Conservation (phyloP, 2,888 invertebrate genomes). For the Ochropleura plecta region DNA sequence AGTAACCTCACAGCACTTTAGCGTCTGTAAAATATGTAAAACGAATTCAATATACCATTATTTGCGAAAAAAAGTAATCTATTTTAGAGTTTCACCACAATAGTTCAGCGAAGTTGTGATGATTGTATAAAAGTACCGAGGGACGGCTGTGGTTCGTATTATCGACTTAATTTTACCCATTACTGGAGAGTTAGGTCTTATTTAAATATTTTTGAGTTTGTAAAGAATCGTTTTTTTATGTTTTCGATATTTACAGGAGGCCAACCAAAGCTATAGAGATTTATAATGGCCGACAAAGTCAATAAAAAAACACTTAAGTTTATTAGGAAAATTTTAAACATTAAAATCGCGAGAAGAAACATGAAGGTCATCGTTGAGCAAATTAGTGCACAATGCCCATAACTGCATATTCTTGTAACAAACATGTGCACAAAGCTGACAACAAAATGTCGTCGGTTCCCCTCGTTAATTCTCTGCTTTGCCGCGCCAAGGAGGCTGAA, state of each 20-base stretch:
- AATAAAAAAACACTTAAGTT: neutral
- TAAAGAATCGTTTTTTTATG: conserved; percentile 3
- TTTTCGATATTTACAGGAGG: neutral
- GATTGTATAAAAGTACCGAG: conserved; percentile 21
- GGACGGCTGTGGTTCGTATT: conserved; percentile 9
- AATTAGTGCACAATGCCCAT: conserved; percentile 30
- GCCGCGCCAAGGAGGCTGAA: conserved; percentile 36
- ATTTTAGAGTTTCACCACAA: conserved; percentile 21
- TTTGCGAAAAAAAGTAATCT: conserved; percentile 20
- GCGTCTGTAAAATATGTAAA: conserved; percentile 3
- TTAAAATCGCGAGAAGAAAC: conserved; percentile 20
- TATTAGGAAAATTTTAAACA: conserved; percentile 8
- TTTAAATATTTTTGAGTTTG: conserved; percentile 12
- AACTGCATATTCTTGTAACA: conserved; percentile 43
- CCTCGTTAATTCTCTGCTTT: conserved; percentile 55
- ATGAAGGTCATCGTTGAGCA: neutral
- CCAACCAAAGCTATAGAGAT: neutral
- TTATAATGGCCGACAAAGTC: neutral
- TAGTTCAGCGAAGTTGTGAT: conserved; percentile 24
- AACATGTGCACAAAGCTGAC: conserved; percentile 35
- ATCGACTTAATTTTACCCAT: conserved; percentile 15
- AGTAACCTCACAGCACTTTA: neutral
- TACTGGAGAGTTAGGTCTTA: conserved; percentile 10
- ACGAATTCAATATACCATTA: conserved; percentile 15
- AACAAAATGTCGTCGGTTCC: conserved; percentile 48